These are phyloP conservation scores for Neoitamus cyanurus DNA, from an alignment of 2,888 invertebrate species.

Conservation along the genomic window DNA sequence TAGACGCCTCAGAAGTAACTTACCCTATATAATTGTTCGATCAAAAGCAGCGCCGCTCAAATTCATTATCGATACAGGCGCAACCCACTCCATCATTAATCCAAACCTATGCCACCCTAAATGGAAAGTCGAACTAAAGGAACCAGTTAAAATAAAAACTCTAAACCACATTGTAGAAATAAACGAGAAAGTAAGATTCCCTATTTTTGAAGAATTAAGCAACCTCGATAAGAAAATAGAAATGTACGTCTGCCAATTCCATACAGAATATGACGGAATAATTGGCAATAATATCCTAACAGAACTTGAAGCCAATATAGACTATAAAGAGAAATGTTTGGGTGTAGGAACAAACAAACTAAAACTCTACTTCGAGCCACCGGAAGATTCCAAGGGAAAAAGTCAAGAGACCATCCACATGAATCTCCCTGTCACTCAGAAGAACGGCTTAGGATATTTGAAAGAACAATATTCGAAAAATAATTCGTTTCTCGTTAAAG, in stretches of 20 bases:
- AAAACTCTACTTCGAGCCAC: background rate
- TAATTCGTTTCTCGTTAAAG: background rate
- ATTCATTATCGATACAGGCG: background rate
- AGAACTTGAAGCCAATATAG: background rate
- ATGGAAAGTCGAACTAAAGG: background rate
- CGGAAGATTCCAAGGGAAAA: too few relatives aligned
- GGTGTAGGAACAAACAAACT: background rate
- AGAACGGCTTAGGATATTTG: background rate
- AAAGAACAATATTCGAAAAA: background rate
- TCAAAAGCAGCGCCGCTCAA: background rate
- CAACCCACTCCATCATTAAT: background rate
- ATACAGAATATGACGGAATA: background rate
- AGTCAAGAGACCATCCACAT: background rate
- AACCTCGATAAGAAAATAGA: background rate
- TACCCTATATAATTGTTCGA: background rate
- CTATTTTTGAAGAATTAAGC: background rate
- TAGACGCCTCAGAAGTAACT: background rate
- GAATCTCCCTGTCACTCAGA: background rate
- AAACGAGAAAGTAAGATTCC: background rate
- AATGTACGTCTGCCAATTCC: background rate
- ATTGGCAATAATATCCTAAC: background rate
- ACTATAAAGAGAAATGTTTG: background rate
- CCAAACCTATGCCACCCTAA: background rate
- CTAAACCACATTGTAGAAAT: background rate
- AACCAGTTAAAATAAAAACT: background rate